Evolutionary conservation across 2,888 invertebrate genomes (phyloP).

Genomic region (Argynnis bischoffii): DNA sequence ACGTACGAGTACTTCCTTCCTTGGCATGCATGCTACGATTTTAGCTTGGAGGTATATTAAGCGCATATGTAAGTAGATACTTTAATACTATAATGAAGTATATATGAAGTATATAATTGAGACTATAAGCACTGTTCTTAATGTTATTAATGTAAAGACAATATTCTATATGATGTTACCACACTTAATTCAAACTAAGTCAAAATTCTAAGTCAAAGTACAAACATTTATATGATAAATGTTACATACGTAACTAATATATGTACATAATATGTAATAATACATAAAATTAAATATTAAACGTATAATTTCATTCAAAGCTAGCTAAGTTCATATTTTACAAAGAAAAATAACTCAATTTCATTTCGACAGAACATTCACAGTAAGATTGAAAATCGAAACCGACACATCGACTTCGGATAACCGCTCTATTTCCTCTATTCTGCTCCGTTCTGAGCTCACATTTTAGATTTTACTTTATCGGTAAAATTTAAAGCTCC

Average conservation of each 20-base stretch:
- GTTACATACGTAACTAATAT: neutral
- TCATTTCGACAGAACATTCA: conserved; percentile 1
- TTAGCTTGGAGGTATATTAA: neutral
- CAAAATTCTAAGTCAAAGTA: neutral
- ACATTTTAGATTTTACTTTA: conserved; percentile 34
- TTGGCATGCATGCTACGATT: conserved; percentile 13
- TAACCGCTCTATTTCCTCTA: conserved; percentile 36
- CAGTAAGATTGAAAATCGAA: conserved; percentile 14
- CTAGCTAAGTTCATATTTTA: neutral
- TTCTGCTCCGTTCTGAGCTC: conserved; percentile 30
- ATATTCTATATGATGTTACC: too few species aligned
- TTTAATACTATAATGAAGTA: neutral
- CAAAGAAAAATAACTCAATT: conserved; percentile 1
- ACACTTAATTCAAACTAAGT: neutral
- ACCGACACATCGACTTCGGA: conserved; percentile 25
- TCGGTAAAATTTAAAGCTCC: neutral
- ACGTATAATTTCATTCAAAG: neutral
- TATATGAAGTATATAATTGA: too few species aligned
- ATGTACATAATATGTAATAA: too few species aligned
- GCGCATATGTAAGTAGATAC: neutral
- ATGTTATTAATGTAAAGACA: too few species aligned
- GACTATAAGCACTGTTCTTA: too few species aligned
- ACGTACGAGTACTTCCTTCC: conserved; percentile 14
- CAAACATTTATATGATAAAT: neutral
- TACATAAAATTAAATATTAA: too few species aligned